Evolutionary conservation across 2,113 vertebrate species (phyloP), one percentile per base, ranked within the genome.

Genomic region (Lasiurus cinereus): DNA sequence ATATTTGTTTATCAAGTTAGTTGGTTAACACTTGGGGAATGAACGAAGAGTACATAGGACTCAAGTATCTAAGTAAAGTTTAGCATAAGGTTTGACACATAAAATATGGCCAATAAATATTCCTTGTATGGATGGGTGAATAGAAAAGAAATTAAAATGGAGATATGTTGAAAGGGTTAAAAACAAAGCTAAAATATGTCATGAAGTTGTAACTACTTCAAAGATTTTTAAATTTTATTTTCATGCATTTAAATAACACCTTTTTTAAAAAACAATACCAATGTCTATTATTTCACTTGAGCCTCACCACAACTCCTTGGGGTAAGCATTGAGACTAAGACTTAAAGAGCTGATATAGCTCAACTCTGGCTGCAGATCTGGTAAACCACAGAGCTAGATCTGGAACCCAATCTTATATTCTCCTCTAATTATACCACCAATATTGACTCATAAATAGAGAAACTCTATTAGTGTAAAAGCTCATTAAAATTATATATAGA

Each of bases 401-500:
- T 7, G 21, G 46, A 69, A 70, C 16, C 64, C n/a, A 79, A 24
- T 72, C 50, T 77, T 78, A 19, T 2, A 83, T 74, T 43, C 21
- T 16, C 62, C 10, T 90, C 24, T 78, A 18, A 66, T 24, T 5
- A 83, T 31, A 72, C 69, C 67, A 85, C 85, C 85, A 95, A 50
- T 18, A 22, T 0, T 22, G 24, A 39, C 4, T 21, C 33, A 36
- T 87, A 36, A 84, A n/a, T 22, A 62, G 39, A 36, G 27, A 88
- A 69, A 95, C 19, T 88, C 29, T 48, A 84, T 94, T 93, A 95
- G 27, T 39, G 48, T 6, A 91, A 78, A 79, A 90, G 77, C 43
- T 94, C 90, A 93, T 97, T 97, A 95, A 94, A 94, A 95, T 52
- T 62, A 84, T 92, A 85, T 96, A 94, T 90, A 97, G 15, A 77